Conservation (phyloP, 2,888 invertebrate genomes). For the Smittia sp. region DNA sequence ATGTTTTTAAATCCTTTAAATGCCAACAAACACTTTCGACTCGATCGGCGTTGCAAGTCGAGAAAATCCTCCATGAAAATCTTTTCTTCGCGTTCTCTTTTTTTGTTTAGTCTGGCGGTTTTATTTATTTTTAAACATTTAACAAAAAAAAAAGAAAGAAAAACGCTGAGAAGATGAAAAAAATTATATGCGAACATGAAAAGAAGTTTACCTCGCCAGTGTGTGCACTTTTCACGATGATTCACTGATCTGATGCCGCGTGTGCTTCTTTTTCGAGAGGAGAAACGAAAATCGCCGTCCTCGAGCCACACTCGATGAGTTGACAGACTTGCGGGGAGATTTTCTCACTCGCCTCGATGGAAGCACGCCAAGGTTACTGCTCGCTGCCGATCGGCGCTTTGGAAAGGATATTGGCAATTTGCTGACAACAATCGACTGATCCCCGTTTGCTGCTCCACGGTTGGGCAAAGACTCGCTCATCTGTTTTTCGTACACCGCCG, state of each 20-base stretch:
- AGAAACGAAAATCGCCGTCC: neutral
- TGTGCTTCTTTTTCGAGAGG: neutral
- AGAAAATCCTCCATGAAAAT: slow-evolving; percentile 39
- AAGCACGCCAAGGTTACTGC: neutral
- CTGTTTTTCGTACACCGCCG: slow-evolving; percentile 13
- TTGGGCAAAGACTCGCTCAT: neutral
- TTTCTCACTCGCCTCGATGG: neutral
- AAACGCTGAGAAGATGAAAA: slow-evolving; percentile 15
- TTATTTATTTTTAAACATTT: slow-evolving; percentile 41
- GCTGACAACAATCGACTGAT: slow-evolving; percentile 1
- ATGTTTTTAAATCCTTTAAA: neutral
- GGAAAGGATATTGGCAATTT: neutral
- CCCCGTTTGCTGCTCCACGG: no score
- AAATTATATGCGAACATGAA: slow-evolving; percentile 16
- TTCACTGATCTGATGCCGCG: slow-evolving; percentile 5
- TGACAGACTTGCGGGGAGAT: neutral
- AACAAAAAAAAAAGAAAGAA: slow-evolving; percentile 27
- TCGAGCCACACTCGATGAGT: neutral
- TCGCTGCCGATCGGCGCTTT: neutral
- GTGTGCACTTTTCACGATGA: slow-evolving; percentile 36
- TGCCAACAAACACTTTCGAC: neutral
- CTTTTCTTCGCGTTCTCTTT: slow-evolving; percentile 21
- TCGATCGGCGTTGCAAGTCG: neutral
- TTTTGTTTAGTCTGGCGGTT: slow-evolving; percentile 41
- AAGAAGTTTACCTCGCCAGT: slow-evolving; percentile 17